phyloP scores from a whole-genome alignment of 1,140 invertebrate genomes.

The Drosophila persimilis region DNA sequence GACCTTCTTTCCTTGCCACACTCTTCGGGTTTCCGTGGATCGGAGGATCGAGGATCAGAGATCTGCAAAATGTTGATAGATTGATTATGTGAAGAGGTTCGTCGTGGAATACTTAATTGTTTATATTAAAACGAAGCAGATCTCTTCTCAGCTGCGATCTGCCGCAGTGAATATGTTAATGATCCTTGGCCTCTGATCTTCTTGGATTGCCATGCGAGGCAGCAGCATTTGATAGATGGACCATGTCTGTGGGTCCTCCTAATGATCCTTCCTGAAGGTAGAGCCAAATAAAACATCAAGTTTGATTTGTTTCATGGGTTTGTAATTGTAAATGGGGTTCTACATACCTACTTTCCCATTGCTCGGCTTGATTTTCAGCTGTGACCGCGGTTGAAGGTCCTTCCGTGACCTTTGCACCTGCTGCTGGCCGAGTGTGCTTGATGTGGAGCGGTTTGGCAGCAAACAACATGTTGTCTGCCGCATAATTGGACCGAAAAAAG shows the following conservation, averaged over 20 bases:
- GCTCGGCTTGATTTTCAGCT: conserved; percentile 40
- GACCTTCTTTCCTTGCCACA: not conserved
- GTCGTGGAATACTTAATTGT: no score
- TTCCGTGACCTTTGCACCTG: conserved; percentile 61
- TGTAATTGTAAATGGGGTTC: no score
- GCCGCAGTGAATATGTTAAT: no score
- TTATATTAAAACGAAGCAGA: no score
- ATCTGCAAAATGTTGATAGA: conserved; percentile 8
- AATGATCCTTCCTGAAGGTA: no score
- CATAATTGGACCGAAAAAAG: conserved; percentile 43
- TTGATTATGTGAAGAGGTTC: conserved; percentile 13
- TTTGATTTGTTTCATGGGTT: not conserved
- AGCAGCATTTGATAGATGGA: no score
- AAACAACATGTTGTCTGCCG: conserved; percentile 58
- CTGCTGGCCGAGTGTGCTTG: conserved; percentile 20
- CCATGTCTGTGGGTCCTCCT: no score
- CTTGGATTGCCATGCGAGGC: no score
- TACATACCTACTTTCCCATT: no score
- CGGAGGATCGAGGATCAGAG: not conserved
- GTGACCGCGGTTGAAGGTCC: conserved; percentile 39
- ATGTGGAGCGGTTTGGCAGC: conserved; percentile 39
- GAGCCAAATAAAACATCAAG: not conserved
- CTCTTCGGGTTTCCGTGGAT: not conserved
- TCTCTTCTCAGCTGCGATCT: no score
- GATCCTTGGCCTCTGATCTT: no score